These are phyloP conservation scores for Lateolabrax maculatus DNA, from an alignment of 2,797 vertebrate genomes.

Conservation along the genomic window DNA sequence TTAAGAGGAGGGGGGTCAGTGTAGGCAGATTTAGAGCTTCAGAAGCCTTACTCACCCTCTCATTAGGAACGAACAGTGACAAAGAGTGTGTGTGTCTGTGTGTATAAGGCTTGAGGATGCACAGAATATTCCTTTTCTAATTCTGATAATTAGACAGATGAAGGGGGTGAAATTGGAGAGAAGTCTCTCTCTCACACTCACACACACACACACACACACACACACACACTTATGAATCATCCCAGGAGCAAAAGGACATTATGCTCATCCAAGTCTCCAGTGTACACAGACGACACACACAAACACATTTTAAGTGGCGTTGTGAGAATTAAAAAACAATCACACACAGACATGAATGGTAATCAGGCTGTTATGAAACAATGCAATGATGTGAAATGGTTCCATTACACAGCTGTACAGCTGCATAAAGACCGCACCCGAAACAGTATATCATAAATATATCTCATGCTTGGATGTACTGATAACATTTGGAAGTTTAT, in stretches of 20 bases:
- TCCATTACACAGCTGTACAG: slow-evolving; percentile 12
- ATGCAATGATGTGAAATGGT: slow-evolving; percentile 17
- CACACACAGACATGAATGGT: slow-evolving; percentile 5
- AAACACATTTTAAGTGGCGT: slow-evolving; percentile 4
- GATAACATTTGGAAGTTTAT: not conserved
- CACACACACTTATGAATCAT: slow-evolving; percentile 53
- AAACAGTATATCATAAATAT: not conserved
- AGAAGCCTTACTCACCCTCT: slow-evolving; percentile 56
- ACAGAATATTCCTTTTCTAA: slow-evolving; percentile 49
- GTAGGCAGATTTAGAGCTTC: slow-evolving; percentile 47
- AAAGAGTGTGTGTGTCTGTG: slow-evolving; percentile 13
- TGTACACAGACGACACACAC: slow-evolving; percentile 1
- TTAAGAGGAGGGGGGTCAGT: slow-evolving; percentile 41
- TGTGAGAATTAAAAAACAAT: slow-evolving; percentile 25
- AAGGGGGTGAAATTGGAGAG: slow-evolving; percentile 41
- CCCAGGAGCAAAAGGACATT: slow-evolving; percentile 39
- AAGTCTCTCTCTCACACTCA: slow-evolving; percentile 36
- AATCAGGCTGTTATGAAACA: slow-evolving; percentile 41
- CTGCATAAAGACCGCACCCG: not conserved
- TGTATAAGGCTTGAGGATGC: slow-evolving; percentile 21
- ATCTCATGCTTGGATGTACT: not conserved
- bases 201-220: slow-evolving; percentile 27
- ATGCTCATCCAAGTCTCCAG: not conserved
- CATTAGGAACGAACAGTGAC: slow-evolving; percentile 36
- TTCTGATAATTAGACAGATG: slow-evolving; percentile 62